A percentile compares a stretch with the other conserved stretches of the same genome.
phyloP scores from a whole-genome alignment of 2,888 invertebrate genomes.

The Macrophya alboannulata region DNA sequence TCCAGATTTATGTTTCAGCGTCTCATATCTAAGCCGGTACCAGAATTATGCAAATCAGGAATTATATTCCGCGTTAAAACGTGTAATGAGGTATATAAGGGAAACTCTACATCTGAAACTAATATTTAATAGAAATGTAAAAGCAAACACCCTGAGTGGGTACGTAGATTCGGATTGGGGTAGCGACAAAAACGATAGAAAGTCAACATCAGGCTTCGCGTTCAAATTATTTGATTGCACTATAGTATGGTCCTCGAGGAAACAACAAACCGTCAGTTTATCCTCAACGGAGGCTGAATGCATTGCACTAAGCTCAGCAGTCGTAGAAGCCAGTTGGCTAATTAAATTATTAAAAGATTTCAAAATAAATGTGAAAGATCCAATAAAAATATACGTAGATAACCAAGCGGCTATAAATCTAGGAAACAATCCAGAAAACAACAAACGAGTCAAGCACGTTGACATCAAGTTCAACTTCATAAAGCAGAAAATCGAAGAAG shows the following conservation, averaged over 20 bases:
- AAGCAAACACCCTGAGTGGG: not conserved
- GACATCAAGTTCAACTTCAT: too few species aligned
- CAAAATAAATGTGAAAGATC: too few species aligned
- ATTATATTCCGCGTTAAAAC: conserved; percentile 55
- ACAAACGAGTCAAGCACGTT: too few species aligned
- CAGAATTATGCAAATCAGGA: conserved; percentile 58
- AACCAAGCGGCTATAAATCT: too few species aligned
- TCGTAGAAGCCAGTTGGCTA: too few species aligned
- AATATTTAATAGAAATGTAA: not conserved
- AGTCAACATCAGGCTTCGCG: conserved; percentile 56
- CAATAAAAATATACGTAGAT: too few species aligned
- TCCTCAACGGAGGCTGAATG: too few species aligned
- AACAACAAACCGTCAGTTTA: too few species aligned
- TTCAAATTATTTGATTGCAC: not conserved
- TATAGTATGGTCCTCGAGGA: too few species aligned
- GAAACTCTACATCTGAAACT: conserved; percentile 47
- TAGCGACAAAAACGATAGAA: conserved; percentile 24
- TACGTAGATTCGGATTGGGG: conserved; percentile 60
- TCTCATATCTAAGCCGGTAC: conserved; percentile 59
- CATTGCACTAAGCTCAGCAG: too few species aligned
- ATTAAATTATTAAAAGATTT: too few species aligned
- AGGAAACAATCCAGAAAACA: too few species aligned
- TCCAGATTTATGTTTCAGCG: conserved; percentile 60
- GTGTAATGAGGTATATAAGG: conserved; percentile 60
- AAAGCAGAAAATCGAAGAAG: not conserved